phyloP scores from a whole-genome alignment of 2,888 invertebrate species.

The Mylabris sibirica region DNA sequence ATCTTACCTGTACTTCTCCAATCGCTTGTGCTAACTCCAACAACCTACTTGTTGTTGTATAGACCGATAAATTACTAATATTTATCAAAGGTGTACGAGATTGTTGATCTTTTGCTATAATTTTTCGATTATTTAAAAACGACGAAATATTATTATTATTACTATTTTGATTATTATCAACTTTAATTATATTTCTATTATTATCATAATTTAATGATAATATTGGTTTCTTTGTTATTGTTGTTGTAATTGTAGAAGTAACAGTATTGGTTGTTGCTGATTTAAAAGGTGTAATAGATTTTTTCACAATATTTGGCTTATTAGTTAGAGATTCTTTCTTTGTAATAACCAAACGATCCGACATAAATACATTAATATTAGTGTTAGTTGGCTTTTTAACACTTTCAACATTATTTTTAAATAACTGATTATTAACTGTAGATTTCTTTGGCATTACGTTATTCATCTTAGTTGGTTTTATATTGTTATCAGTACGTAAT shows the following conservation, averaged over 20 bases:
- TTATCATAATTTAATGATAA: neutral
- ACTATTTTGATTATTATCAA: neutral
- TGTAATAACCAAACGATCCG: constrained; percentile 20
- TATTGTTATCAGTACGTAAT: neutral
- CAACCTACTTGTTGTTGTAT: constrained; percentile 62
- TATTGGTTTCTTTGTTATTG: neutral
- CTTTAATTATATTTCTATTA: neutral
- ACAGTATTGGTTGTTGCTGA: neutral
- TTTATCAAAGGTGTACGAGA: constrained; percentile 58
- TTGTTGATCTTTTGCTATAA: constrained; percentile 49
- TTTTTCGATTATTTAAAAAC: constrained; percentile 47
- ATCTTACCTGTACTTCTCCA: constrained; percentile 63
- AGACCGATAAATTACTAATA: constrained; percentile 63
- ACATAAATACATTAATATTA: constrained; percentile 21
- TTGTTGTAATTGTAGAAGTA: neutral
- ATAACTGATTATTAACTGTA: neutral
- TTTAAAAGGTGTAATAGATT: no score
- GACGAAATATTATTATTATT: neutral
- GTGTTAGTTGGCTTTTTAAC: constrained; percentile 9
- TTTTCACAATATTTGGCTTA: neutral
- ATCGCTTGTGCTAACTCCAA: constrained; percentile 63
- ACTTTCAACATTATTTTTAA: neutral
- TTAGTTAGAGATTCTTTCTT: neutral
- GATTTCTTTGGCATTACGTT: neutral
- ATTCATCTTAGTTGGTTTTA: neutral